Percentiles rank a stretch among this genome's conserved stretches.
These are phyloP conservation scores for Hemistola chrysoprasaria DNA, from an alignment of 2,888 invertebrate species.

Conservation along the genomic window DNA sequence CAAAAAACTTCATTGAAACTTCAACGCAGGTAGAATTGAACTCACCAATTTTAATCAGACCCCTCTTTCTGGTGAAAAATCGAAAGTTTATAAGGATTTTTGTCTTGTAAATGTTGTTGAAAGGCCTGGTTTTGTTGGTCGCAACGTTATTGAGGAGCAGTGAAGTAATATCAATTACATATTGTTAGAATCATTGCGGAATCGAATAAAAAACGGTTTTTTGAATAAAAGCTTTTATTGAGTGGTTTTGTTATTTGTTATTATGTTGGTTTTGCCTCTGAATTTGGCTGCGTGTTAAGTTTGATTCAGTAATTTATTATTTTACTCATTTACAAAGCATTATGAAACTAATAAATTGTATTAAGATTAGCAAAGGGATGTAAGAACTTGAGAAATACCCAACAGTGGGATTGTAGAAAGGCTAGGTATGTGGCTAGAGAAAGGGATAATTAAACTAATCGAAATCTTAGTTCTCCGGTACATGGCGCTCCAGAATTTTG, in stretches of 20 bases:
- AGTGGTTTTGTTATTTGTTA: conserved; percentile 22
- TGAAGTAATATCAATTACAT: conserved; percentile 71
- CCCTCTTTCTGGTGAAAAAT: not conserved
- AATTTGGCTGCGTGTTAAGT: too few relatives aligned
- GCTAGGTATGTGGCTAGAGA: too few relatives aligned
- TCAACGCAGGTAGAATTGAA: conserved; percentile 30
- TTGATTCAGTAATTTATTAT: too few relatives aligned
- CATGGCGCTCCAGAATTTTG: too few relatives aligned
- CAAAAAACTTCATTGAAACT: conserved; percentile 42
- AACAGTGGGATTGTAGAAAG: too few relatives aligned
- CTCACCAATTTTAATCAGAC: conserved; percentile 13
- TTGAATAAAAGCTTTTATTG: conserved; percentile 50
- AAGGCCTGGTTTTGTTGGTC: conserved; percentile 33
- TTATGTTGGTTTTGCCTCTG: too few relatives aligned
- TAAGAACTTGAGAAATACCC: too few relatives aligned
- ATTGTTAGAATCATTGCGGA: conserved; percentile 53
- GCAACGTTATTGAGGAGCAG: conserved; percentile 57
- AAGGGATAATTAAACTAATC: too few relatives aligned
- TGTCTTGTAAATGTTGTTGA: not conserved
- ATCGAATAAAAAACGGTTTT: conserved; percentile 55
- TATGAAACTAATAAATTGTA: too few relatives aligned
- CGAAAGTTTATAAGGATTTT: not conserved
- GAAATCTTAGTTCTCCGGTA: too few relatives aligned
- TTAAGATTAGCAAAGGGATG: too few relatives aligned
- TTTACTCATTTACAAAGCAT: too few relatives aligned